These are phyloP conservation scores for Plectrocnemia conspersa DNA, from an alignment of 1,140 invertebrate species.

Conservation along the genomic window DNA sequence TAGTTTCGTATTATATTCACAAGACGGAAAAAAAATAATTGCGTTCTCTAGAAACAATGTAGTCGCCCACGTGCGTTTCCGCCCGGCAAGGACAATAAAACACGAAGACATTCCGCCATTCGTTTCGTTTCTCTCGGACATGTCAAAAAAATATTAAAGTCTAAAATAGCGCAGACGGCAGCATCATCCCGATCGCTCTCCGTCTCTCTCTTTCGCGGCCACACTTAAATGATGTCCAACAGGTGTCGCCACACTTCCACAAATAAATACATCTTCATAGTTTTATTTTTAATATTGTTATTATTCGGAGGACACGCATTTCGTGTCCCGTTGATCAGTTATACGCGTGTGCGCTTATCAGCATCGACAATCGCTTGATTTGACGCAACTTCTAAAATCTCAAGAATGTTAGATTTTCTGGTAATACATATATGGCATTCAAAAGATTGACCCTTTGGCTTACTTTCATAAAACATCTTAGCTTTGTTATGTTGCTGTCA, in stretches of 20 bases:
- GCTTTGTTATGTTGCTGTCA: no score
- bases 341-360: conserved; percentile 9
- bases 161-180: conserved; percentile 23
- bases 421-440: no score
- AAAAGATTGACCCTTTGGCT: no score
- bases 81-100: conserved; percentile 5
- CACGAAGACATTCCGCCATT: conserved; percentile 2
- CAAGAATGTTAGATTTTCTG: no score
- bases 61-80: no score
- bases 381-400: no score
- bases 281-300: conserved; percentile 29
- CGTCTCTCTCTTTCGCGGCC: conserved; percentile 7
- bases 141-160: conserved; percentile 32
- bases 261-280: conserved; percentile 25
- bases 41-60: no score
- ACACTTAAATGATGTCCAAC: conserved; percentile 33
- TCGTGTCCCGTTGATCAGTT: conserved; percentile 1
- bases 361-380: no score
- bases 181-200: neutral
- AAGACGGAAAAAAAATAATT: no score
- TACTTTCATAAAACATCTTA: no score
- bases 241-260: conserved; percentile 28
- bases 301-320: conserved; percentile 7
- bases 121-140: conserved; percentile 12
- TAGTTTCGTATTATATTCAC: no score